Evolutionary conservation across 2,888 invertebrate genomes (phyloP).

Genomic region (Antheraea assamensis): DNA sequence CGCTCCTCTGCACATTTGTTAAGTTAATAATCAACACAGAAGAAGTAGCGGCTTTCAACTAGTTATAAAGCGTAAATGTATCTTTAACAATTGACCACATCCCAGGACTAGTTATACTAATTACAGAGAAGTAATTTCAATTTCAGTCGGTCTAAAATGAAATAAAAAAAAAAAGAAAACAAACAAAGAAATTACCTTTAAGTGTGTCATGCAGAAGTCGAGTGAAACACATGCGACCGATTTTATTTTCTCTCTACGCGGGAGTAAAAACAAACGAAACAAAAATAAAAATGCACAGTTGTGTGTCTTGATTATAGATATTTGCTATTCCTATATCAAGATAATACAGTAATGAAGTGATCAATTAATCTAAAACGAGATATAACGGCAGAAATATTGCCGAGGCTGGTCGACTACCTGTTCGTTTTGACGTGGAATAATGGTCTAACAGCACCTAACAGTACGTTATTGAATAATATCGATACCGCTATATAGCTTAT

Average conservation of each 20-base stretch:
- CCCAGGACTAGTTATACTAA: not conserved
- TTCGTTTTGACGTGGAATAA: conserved; percentile 19
- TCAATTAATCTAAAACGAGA: conserved; percentile 6
- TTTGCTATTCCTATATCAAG: conserved; percentile 5
- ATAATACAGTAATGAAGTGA: not conserved
- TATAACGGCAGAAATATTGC: conserved; percentile 14
- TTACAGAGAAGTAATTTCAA: not conserved
- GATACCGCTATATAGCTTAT: conserved; percentile 15
- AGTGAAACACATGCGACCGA: not conserved
- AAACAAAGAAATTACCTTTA: not conserved
- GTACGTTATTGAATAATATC: not conserved
- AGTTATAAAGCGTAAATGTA: not conserved
- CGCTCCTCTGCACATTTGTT: no score
- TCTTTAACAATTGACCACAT: not conserved
- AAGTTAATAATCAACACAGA: no score
- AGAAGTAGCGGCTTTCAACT: no score
- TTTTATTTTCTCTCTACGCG: conserved; percentile 2
- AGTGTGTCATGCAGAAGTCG: not conserved
- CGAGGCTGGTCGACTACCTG: conserved; percentile 16
- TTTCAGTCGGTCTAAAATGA: not conserved
- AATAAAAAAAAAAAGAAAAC: no score
- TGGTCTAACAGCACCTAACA: conserved; percentile 16
- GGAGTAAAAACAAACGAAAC: not conserved
- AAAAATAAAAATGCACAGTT: not conserved
- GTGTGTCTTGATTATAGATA: not conserved